A percentile compares a stretch with the other conserved stretches of the same genome.
These are phyloP conservation scores for Archivesica marissinica DNA, from an alignment of 1,140 invertebrate species.

Conservation along the genomic window DNA sequence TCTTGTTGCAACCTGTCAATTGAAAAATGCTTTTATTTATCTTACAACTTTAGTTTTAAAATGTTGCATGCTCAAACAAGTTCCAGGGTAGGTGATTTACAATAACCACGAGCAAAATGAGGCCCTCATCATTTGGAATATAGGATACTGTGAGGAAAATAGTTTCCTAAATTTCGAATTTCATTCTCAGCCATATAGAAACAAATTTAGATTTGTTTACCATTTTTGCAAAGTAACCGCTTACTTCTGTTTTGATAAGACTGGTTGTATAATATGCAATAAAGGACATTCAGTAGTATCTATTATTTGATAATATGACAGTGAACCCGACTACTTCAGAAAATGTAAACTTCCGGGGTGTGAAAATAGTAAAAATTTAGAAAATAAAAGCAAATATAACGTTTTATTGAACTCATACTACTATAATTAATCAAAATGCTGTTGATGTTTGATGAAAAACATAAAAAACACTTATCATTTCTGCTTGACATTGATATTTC, in stretches of 20 bases:
- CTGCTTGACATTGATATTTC: slow-evolving; percentile 42
- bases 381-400: not conserved
- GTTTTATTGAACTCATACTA: not conserved
- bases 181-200: no score
- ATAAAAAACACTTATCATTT: slow-evolving; percentile 58
- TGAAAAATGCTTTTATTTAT: slow-evolving; percentile 16
- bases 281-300: not conserved
- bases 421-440: slow-evolving; percentile 35
- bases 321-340: not conserved
- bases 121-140: no score
- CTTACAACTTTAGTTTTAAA: not conserved
- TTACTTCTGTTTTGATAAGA: not conserved
- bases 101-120: no score
- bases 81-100: no score
- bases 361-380: slow-evolving; percentile 3
- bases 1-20: slow-evolving; percentile 1
- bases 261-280: not conserved
- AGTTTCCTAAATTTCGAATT: no score
- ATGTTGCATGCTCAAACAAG: slow-evolving; percentile 34
- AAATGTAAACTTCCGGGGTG: slow-evolving; percentile 52
- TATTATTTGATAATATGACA: not conserved
- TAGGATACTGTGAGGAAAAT: no score
- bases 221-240: not conserved
- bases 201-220: not conserved
- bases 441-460: slow-evolving; percentile 64